Evolutionary conservation across 2,113 vertebrate species (phyloP).

Genomic region (Bagarius yarrelli): DNA sequence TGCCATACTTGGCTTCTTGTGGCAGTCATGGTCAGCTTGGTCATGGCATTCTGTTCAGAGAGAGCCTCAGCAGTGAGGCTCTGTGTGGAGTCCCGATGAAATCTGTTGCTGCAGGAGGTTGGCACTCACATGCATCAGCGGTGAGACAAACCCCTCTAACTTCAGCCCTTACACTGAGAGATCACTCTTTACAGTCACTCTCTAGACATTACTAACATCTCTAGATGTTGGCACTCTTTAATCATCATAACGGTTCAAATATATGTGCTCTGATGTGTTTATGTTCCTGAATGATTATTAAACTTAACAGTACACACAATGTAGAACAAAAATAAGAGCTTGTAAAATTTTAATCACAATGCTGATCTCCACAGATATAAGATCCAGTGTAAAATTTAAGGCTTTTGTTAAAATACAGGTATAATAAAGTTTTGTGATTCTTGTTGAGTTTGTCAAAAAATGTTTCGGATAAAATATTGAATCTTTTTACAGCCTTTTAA

Average conservation of each 20-base stretch:
- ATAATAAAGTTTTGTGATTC: neutral
- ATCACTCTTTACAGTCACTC: neutral
- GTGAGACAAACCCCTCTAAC: constrained; percentile 64
- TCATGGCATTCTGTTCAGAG: constrained; percentile 77
- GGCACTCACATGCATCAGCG: constrained; percentile 84
- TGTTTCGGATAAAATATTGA: neutral
- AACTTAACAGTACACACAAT: neutral
- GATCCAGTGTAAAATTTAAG: neutral
- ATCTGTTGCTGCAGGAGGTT: constrained; percentile 80
- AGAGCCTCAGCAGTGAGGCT: constrained; percentile 82
- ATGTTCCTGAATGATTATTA: neutral
- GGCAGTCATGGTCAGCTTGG: constrained; percentile 91
- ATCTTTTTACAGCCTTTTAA: neutral
- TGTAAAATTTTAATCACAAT: too few relatives aligned
- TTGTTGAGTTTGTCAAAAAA: neutral
- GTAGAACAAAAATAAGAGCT: neutral
- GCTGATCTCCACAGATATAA: neutral
- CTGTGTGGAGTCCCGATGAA: constrained; percentile 79
- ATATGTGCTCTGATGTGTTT: neutral
- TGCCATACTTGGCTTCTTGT: constrained; percentile 25
- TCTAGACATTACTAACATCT: too few relatives aligned
- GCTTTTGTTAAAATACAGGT: neutral
- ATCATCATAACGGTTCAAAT: neutral
- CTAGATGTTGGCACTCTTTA: neutral
- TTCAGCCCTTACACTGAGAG: neutral